A percentile compares a stretch with the other conserved stretches of the same genome.
Evolutionary conservation across 1,140 invertebrate genomes (phyloP).

Genomic region (Sarcophaga peregrina): DNA sequence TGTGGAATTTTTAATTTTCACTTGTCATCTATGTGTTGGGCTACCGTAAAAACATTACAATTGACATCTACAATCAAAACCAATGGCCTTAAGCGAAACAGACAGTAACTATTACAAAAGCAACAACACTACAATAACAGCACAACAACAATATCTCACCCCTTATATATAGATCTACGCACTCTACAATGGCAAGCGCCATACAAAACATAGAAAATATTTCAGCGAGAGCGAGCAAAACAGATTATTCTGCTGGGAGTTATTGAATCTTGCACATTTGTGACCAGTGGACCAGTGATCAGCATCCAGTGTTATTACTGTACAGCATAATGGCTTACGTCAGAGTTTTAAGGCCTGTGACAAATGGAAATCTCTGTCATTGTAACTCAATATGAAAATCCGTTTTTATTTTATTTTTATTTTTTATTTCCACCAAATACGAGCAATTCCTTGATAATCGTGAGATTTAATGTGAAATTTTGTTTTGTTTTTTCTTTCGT

Average conservation of each 20-base stretch:
- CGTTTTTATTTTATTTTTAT: neutral
- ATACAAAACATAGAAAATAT: no score
- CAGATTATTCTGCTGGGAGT: no score
- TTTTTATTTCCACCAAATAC: no score
- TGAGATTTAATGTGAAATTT: no score
- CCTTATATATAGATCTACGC: no score
- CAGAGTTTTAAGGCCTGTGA: neutral
- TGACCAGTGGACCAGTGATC: no score
- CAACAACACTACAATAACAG: neutral
- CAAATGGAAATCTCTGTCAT: neutral
- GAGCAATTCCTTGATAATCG: no score
- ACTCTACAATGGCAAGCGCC: no score
- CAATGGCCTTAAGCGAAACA: neutral
- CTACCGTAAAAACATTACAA: neutral
- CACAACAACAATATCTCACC: neutral
- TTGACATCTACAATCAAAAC: slow-evolving; percentile 29
- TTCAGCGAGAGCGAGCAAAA: no score
- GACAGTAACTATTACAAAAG: neutral
- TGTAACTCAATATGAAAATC: neutral
- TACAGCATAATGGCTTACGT: no score
- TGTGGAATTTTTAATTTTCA: neutral
- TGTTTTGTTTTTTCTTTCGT: neutral
- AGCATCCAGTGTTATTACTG: no score
- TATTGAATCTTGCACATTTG: no score
- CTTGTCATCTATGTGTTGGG: neutral